Percentiles rank a stretch among this genome's conserved stretches.
phyloP scores from a whole-genome alignment of 2,113 vertebrate species.

The Regulus satrapa region DNA sequence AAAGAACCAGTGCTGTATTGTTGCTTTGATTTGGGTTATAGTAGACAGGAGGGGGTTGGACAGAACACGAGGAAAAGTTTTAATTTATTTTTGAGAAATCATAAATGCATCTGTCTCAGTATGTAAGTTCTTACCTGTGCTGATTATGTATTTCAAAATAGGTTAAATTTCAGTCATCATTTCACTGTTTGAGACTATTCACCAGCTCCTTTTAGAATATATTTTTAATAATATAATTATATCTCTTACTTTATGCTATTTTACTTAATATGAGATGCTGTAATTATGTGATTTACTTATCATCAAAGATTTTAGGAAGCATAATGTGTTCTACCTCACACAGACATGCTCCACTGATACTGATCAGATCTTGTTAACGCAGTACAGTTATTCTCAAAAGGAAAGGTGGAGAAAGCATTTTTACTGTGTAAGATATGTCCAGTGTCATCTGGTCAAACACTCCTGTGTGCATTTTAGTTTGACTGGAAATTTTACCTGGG shows the following conservation, averaged over 20 bases:
- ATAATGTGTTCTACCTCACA: background rate
- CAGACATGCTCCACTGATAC: background rate
- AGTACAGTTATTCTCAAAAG: background rate
- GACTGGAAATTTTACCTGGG: background rate
- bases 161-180: background rate
- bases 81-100: background rate
- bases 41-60: background rate
- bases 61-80: background rate
- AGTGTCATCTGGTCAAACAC: background rate
- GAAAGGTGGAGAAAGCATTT: background rate
- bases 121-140: background rate
- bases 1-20: background rate
- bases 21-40: background rate
- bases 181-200: background rate
- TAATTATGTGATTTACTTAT: background rate
- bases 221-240: background rate
- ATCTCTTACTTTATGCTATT: background rate
- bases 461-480: background rate
- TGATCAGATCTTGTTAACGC: background rate
- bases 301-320: background rate
- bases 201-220: background rate
- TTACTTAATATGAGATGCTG: background rate
- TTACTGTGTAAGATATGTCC: background rate
- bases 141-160: background rate
- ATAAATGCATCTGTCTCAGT: background rate